phyloP scores from a whole-genome alignment of 2,888 invertebrate species.

The Eremobia ochroleuca region DNA sequence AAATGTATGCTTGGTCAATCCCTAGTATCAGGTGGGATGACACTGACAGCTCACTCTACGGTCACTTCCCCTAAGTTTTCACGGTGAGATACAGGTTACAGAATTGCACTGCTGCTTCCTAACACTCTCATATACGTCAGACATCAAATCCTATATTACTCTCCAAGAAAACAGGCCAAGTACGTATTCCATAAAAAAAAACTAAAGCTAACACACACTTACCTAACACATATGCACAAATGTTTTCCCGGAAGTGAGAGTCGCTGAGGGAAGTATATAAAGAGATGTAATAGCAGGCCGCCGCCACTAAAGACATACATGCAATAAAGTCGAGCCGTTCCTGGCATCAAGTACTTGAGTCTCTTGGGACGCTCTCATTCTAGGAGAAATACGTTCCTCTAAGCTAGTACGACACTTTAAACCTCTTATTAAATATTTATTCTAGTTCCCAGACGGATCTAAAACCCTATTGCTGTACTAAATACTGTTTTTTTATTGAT shows the following conservation, averaged over 20 bases:
- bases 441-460: background rate
- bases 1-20: too few species aligned
- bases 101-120: too few species aligned
- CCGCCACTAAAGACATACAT: constrained; percentile 59
- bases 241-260: constrained; percentile 47
- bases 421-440: constrained; percentile 39
- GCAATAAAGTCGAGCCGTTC: constrained; percentile 63
- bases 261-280: constrained; percentile 54
- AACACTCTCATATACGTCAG: background rate
- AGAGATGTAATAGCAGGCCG: constrained; percentile 47
- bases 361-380: constrained; percentile 51
- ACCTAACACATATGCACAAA: constrained; percentile 46
- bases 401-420: constrained; percentile 37
- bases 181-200: constrained; percentile 30
- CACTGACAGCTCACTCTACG: too few species aligned
- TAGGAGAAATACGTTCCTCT: constrained; percentile 44
- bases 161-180: constrained; percentile 19
- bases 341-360: constrained; percentile 46
- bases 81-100: too few species aligned
- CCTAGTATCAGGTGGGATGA: too few species aligned
- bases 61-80: too few species aligned
- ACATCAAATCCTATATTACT: background rate
- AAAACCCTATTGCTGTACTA: background rate
- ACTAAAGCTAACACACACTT: constrained; percentile 37
- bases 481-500: background rate